Evolutionary conservation across 1,140 invertebrate genomes (phyloP).

Genomic region (Hormaphis cornu): DNA sequence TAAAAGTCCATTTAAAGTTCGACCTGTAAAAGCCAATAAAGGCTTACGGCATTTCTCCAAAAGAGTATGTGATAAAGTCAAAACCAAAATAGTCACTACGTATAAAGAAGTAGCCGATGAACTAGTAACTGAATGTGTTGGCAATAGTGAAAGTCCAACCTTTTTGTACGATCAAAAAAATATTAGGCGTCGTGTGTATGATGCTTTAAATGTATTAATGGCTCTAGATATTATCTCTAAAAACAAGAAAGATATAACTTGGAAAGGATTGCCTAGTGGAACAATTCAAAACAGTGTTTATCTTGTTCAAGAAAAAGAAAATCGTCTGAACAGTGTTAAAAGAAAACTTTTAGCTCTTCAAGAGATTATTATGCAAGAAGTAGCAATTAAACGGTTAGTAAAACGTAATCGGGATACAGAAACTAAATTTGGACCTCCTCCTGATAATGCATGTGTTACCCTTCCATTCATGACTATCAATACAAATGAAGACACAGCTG

Average conservation of each 20-base stretch:
- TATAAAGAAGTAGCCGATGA: conserved; percentile 98
- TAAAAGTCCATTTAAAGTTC: conserved; percentile 19
- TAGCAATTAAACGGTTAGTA: conserved; percentile 13
- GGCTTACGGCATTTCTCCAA: conserved; percentile 97
- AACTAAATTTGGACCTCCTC: conserved; percentile 21
- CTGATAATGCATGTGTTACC: conserved; percentile 10
- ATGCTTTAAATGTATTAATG: conserved; percentile 98
- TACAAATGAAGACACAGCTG: conserved; percentile 16
- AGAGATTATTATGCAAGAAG: conserved; percentile 76
- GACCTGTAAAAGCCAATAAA: conserved; percentile 72
- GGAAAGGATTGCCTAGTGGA: conserved; percentile 97
- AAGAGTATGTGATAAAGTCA: conserved; percentile 99
- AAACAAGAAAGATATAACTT: conserved; percentile 98
- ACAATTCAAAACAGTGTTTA: conserved; percentile 86
- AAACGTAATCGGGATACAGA: conserved; percentile 9
- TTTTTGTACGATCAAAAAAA: conserved; percentile 96
- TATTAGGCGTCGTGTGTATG: conserved; percentile 95
- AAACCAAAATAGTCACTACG: conserved; percentile 84
- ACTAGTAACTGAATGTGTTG: conserved; percentile 77
- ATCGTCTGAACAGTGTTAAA: conserved; percentile 78
- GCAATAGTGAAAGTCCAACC: conserved; percentile 2
- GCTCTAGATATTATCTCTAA: conserved; percentile 99
- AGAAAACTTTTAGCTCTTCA: conserved; percentile 90
- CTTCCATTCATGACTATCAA: conserved; percentile 19
- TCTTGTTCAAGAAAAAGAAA: conserved; percentile 81